These are phyloP conservation scores for Branchipolynoe longqiensis DNA, from an alignment of 2,888 invertebrate genomes.

Conservation along the genomic window DNA sequence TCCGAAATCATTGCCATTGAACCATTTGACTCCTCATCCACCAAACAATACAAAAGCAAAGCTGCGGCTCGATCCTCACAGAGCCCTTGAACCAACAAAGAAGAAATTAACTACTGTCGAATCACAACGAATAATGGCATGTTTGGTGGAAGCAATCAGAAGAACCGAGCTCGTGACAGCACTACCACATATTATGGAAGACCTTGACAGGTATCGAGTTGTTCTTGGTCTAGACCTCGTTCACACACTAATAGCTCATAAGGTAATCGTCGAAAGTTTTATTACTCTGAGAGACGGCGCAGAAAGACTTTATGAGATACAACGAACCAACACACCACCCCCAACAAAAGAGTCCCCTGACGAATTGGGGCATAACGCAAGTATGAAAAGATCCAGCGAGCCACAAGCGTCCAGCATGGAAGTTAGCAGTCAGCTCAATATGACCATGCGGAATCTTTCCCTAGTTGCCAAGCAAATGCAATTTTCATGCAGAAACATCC, in stretches of 20 bases:
- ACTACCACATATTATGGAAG: constrained; percentile 77
- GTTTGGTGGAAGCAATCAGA: constrained; percentile 79
- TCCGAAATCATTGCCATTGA: neutral
- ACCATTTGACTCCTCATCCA: constrained; percentile 30
- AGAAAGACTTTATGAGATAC: constrained; percentile 57
- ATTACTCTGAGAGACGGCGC: constrained; percentile 72
- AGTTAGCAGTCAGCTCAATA: constrained; percentile 71
- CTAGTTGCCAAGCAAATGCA: constrained; percentile 78
- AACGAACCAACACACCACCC: constrained; percentile 32
- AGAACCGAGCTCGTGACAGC: constrained; percentile 76
- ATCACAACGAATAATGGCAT: constrained; percentile 81
- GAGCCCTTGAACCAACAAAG: constrained; percentile 80
- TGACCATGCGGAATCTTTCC: constrained; percentile 74
- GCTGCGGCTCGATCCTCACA: constrained; percentile 75
- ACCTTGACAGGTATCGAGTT: constrained; percentile 76
- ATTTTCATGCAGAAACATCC: constrained; percentile 77
- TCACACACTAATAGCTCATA: constrained; percentile 76
- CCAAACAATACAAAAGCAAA: constrained; percentile 45
- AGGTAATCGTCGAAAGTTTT: constrained; percentile 74
- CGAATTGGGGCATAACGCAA: too few species aligned
- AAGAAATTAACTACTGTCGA: constrained; percentile 81
- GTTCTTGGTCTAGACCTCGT: constrained; percentile 76
- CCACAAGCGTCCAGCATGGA: constrained; percentile 56
- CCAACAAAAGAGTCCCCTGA: constrained; percentile 30
- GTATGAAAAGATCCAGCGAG: constrained; percentile 24